Evolutionary conservation across 2,113 vertebrate species (phyloP).

Genomic region (Rhinogobius similis): DNA sequence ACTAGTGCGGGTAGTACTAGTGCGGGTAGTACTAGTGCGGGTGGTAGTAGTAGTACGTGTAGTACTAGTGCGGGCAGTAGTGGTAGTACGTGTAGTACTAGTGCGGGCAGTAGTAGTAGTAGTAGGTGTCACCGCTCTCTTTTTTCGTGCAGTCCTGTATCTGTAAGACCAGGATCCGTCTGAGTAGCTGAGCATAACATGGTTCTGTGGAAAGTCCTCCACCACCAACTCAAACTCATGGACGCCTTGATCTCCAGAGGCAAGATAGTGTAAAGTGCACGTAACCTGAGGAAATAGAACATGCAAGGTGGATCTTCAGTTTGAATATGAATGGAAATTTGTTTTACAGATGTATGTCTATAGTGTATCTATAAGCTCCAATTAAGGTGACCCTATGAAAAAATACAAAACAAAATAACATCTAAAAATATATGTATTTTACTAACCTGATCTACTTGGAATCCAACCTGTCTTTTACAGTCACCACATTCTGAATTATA

Average conservation of each 20-base stretch:
- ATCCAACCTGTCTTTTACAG: slow-evolving; percentile 42
- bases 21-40: too few relatives aligned
- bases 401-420: too few relatives aligned
- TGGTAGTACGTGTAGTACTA: too few relatives aligned
- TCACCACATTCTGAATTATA: slow-evolving; percentile 17
- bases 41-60: too few relatives aligned
- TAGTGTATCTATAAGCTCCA: too few relatives aligned
- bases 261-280: slow-evolving; percentile 43
- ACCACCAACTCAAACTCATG: slow-evolving; percentile 27
- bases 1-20: too few relatives aligned
- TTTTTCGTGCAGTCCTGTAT: neutral
- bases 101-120: neutral
- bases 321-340: too few relatives aligned
- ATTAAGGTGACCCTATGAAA: too few relatives aligned
- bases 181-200: slow-evolving; percentile 45
- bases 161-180: slow-evolving; percentile 27
- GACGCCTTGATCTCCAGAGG: neutral
- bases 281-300: slow-evolving; percentile 34
- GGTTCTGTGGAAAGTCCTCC: slow-evolving; percentile 31
- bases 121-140: too few relatives aligned
- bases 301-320: neutral
- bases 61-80: too few relatives aligned
- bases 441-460: slow-evolving; percentile 63
- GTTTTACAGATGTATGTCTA: too few relatives aligned
- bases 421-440: neutral